Evolutionary conservation across 2,888 invertebrate species (phyloP).

Genomic region (Synanthedon myopaeformis): DNA sequence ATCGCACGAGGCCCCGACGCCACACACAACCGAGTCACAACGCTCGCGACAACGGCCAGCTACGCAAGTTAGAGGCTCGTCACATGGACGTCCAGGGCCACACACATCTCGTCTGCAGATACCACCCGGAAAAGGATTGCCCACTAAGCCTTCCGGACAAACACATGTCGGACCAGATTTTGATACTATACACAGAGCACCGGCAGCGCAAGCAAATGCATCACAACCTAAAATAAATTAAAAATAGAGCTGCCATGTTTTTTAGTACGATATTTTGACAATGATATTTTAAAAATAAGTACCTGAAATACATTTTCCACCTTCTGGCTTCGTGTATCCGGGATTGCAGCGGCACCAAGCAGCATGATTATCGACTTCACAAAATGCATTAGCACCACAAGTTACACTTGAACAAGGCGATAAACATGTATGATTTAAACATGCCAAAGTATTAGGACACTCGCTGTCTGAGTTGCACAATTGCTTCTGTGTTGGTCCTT

Average conservation of each 20-base stretch:
- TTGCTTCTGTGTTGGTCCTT: conserved; percentile 68
- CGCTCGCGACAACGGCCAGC: conserved; percentile 89
- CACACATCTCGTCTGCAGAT: conserved; percentile 85
- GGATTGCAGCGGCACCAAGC: conserved; percentile 90
- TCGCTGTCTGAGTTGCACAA: conserved; percentile 80
- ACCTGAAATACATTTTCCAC: conserved; percentile 88
- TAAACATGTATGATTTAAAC: conserved; percentile 81
- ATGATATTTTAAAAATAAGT: conserved; percentile 14
- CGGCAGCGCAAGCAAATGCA: conserved; percentile 81
- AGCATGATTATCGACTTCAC: conserved; percentile 88
- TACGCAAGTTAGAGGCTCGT: conserved; percentile 84
- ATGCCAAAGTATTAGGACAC: conserved; percentile 84
- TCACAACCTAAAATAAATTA: conserved; percentile 72
- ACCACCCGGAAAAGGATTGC: conserved; percentile 94
- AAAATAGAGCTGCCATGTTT: no score
- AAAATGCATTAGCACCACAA: conserved; percentile 87
- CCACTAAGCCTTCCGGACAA: conserved; percentile 86
- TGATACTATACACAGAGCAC: conserved; percentile 88
- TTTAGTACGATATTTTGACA: no score
- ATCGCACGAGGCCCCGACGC: conserved; percentile 89
- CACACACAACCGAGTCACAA: conserved; percentile 88
- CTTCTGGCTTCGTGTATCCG: conserved; percentile 82
- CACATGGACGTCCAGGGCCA: conserved; percentile 81
- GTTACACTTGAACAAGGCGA: conserved; percentile 83
- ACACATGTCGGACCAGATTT: conserved; percentile 88